Conservation (phyloP, 2,113 vertebrate species). For the Embiotoca jacksoni region DNA sequence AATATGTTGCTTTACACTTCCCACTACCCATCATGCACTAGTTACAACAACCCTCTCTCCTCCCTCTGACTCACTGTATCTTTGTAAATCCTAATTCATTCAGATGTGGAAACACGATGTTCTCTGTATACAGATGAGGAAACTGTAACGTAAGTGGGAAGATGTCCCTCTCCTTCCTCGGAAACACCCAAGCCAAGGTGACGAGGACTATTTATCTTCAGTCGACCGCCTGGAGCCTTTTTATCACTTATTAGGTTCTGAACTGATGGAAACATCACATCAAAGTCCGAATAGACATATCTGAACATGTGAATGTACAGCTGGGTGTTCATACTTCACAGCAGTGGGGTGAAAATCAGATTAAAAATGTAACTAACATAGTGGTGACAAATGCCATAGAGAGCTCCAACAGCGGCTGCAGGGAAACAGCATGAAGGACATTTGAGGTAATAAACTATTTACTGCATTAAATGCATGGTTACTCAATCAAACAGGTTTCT, state of each 20-base stretch:
- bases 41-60: not conserved
- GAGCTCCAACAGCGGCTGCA: slow-evolving; percentile 7
- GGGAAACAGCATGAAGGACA: not conserved
- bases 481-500: not conserved
- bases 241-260: not conserved
- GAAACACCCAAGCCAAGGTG: slow-evolving; percentile 8
- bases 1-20: not conserved
- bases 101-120: slow-evolving; percentile 3
- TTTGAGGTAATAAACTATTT: not conserved
- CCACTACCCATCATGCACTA: not conserved
- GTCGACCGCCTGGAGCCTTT: slow-evolving; percentile 8
- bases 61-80: not conserved
- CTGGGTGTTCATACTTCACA: not conserved
- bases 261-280: not conserved
- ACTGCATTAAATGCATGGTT: not conserved
- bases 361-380: slow-evolving; percentile 3
- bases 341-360: not conserved
- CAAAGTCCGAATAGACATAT: slow-evolving; percentile 8
- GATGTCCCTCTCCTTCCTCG: not conserved
- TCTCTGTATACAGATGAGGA: slow-evolving; percentile 10
- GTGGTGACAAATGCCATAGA: not conserved
- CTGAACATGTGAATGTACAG: not conserved
- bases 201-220: slow-evolving; percentile 13
- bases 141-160: slow-evolving; percentile 13
- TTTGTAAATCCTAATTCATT: slow-evolving; percentile 13